Conservation (phyloP, 1,140 invertebrate species). For the Psix sp. region DNA sequence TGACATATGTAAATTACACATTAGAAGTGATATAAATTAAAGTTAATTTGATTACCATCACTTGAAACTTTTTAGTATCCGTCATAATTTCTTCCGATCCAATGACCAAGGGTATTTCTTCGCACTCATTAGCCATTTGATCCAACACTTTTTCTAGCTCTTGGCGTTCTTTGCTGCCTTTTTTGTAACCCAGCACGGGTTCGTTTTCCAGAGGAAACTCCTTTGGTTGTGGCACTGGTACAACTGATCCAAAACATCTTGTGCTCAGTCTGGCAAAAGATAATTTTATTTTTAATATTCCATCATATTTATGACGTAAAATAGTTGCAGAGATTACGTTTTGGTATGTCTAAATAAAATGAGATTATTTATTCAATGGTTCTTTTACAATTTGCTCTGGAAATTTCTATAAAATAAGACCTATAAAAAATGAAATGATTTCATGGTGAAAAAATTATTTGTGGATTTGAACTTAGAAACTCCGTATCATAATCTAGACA, state of each 20-base stretch:
- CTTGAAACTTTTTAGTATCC: constrained; percentile 85
- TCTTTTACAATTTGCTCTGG: too few species aligned
- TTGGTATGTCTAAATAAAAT: too few species aligned
- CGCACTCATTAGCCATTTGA: constrained; percentile 80
- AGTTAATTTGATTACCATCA: constrained; percentile 77
- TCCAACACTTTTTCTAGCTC: constrained; percentile 86
- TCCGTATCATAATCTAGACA: too few species aligned
- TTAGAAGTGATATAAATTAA: neutral
- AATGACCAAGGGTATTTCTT: constrained; percentile 95
- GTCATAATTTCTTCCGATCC: constrained; percentile 91
- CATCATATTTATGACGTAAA: too few species aligned
- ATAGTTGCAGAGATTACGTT: too few species aligned
- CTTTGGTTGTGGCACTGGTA: constrained; percentile 80
- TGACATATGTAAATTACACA: too few species aligned
- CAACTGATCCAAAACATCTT: constrained; percentile 79
- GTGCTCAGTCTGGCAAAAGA: constrained; percentile 62
- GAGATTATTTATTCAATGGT: too few species aligned
- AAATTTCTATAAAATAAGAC: too few species aligned
- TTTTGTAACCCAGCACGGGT: constrained; percentile 87
- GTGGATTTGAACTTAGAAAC: too few species aligned
- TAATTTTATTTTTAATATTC: neutral
- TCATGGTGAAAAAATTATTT: too few species aligned
- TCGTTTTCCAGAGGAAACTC: constrained; percentile 89
- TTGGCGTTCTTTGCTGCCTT: constrained; percentile 88
- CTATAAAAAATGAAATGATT: too few species aligned